Base-by-base conservation (phyloP, 2,888 invertebrate genomes). In the Drosophila borborema region DNA sequence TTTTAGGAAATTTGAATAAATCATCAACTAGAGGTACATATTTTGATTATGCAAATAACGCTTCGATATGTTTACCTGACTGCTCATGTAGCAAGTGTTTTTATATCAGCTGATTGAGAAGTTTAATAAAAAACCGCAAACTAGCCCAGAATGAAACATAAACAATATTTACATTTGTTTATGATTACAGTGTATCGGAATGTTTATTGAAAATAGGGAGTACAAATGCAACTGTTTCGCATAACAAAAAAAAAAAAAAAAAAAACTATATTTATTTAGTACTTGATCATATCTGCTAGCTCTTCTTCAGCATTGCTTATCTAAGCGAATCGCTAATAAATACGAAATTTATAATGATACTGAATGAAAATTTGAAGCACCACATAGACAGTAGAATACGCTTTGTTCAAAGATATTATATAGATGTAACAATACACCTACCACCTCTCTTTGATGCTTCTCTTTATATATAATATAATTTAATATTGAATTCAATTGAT, bases 331-430 rank as follows among this genome's bases (percentile, higher is more conserved):
- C 14, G 20, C 38, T 23, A 18, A 34, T 48, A 28, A 16, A 48
- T 20, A 48, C 23, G 14, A 3, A 34, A 65, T 46, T 64, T 16
- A 23, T 36, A 45, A 18, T 40, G 64, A 64, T n/a, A 64, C 28
- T 14, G 10, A 23, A 3, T 7, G 5, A 38, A 28, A 14, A 34
- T 16, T 12, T 28, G 34, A 38, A n/a, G 1, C 9, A 14, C 2
- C 23, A 18, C 14, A 10, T 14, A 43, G 23, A 10, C 12, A 3
- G 8, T 16, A 2, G 16, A 28, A 46, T 18, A 63, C 28, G 2
- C 63, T 63, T 18, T 28, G 28, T 28, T 28, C 0, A 28, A 5
- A 0, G 3, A 28, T 28, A 28, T 28, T 5, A 5, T 28, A 28
- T 28, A 28, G 3, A 28, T 5, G 5, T 28, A 28, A 3, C 28